These are phyloP conservation scores for Agonopterix heracliana DNA, from an alignment of 2,888 invertebrate species.

Conservation along the genomic window DNA sequence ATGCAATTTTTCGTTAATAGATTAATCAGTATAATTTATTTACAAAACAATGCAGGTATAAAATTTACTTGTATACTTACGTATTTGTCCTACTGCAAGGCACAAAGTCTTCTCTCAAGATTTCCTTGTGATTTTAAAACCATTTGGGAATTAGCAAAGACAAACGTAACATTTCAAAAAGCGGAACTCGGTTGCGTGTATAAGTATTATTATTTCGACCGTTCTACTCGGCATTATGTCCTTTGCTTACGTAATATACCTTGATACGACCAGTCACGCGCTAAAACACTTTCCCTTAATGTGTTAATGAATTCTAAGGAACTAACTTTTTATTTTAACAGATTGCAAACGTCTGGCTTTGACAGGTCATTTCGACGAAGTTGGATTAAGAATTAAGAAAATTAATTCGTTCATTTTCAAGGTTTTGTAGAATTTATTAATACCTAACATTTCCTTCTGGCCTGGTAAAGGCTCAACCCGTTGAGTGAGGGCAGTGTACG, in stretches of 20 bases:
- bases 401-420: too few relatives aligned
- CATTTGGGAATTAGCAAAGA: not conserved
- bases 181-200: slow-evolving; percentile 1
- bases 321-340: not conserved
- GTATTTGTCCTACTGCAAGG: too few relatives aligned
- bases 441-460: too few relatives aligned
- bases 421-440: too few relatives aligned
- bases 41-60: too few relatives aligned
- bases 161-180: not conserved
- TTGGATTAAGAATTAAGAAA: not conserved
- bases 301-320: slow-evolving; percentile 12
- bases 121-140: too few relatives aligned
- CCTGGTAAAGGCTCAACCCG: too few relatives aligned
- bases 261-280: slow-evolving; percentile 13
- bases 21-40: too few relatives aligned
- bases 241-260: not conserved
- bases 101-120: too few relatives aligned
- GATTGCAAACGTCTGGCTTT: not conserved
- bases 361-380: not conserved
- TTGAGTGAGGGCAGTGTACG: too few relatives aligned
- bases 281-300: slow-evolving; percentile 17
- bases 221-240: not conserved
- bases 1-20: too few relatives aligned
- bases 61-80: too few relatives aligned
- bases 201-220: slow-evolving; percentile 6